Base-by-base conservation (phyloP, 1,140 invertebrate genomes). In the Macrobrachium nipponense region DNA sequence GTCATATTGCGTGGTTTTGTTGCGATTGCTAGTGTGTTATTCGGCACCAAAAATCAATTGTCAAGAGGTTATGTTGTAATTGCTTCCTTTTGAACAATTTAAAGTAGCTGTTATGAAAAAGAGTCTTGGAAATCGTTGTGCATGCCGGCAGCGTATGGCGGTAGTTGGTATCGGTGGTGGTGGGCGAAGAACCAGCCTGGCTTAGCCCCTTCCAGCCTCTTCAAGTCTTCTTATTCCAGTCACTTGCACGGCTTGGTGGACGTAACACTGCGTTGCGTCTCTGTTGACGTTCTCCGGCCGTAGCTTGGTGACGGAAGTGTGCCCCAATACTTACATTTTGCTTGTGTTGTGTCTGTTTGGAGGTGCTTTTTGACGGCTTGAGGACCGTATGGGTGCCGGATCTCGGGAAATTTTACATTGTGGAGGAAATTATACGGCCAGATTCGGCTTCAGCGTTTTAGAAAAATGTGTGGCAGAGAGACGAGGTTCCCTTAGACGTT, bases 151-250 rank as follows among this genome's bases (percentile, higher is more conserved):
- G 73, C 73, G 0, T 17, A 58, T 76, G 73, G 73, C n/a, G 73
- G 73, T 44, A 44, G 73, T 58, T 44, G 73, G 23, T 20, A 58
- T 44, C 23, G 17, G n/a, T 44, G 73, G 44, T 76, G 44, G 73
- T 43, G 68, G 14, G 68, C 18, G 51, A 51, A 51, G 51, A 51
- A 51, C 51, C 51, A 51, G 51, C 51, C 51, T 51, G 51, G 51
- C 51, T 51, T 70, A 36, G 23, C 18, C 73, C 14, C 44, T 76
- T 76, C 51, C 73, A 76, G 73, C 73, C 44, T 76, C 73, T 76
- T 23, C 73, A 58, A 58, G 51, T 12, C 59, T 58, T 44, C 44
- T 18, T 58, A 44, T 76, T n/a, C 17, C 70, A 59, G 72, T 58
- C 73, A 76, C 17, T 58, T 20, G 73, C 44, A 36, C 44, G 73